Evolutionary conservation across 2,797 vertebrate species (phyloP).

Genomic region (Carapus acus): DNA sequence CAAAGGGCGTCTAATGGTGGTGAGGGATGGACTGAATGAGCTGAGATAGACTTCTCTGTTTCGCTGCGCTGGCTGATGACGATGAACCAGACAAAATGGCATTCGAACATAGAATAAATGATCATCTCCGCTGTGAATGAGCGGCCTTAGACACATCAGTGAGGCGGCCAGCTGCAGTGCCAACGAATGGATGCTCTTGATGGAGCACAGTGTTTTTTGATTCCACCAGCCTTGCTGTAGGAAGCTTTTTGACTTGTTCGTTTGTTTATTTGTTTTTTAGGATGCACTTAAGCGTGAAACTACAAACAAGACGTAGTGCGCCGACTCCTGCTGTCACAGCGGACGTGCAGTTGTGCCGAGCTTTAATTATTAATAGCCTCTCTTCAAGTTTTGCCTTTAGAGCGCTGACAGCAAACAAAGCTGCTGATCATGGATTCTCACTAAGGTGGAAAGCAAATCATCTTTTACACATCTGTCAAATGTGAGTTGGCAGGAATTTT

Average conservation of each 20-base stretch:
- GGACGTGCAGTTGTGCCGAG: slow-evolving; percentile 25
- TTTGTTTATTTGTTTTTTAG: slow-evolving; percentile 26
- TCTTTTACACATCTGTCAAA: slow-evolving; percentile 27
- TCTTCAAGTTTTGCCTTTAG: slow-evolving; percentile 30
- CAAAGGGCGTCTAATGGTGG: slow-evolving; percentile 27
- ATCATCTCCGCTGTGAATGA: neutral
- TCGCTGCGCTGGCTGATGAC: slow-evolving; percentile 16
- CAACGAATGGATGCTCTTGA: slow-evolving; percentile 12
- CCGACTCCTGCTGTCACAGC: slow-evolving; percentile 1
- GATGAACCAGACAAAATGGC: slow-evolving; percentile 22
- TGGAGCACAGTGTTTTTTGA: slow-evolving; percentile 5
- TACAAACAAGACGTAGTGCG: slow-evolving; percentile 1
- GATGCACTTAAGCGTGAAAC: slow-evolving; percentile 24
- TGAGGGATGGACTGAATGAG: slow-evolving; percentile 23
- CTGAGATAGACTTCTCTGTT: slow-evolving; percentile 26
- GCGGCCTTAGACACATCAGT: slow-evolving; percentile 10
- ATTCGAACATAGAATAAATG: slow-evolving; percentile 19
- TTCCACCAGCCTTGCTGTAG: slow-evolving; percentile 18
- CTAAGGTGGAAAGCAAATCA: slow-evolving; percentile 37
- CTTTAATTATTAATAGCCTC: slow-evolving; percentile 29
- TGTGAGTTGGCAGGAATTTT: slow-evolving; percentile 2
- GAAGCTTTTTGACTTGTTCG: slow-evolving; percentile 24
- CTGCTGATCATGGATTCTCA: slow-evolving; percentile 45
- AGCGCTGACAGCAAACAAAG: slow-evolving; percentile 41
- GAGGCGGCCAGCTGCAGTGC: slow-evolving; percentile 3